Evolutionary conservation across 2,797 vertebrate species (phyloP).

Genomic region (Columba guinea): DNA sequence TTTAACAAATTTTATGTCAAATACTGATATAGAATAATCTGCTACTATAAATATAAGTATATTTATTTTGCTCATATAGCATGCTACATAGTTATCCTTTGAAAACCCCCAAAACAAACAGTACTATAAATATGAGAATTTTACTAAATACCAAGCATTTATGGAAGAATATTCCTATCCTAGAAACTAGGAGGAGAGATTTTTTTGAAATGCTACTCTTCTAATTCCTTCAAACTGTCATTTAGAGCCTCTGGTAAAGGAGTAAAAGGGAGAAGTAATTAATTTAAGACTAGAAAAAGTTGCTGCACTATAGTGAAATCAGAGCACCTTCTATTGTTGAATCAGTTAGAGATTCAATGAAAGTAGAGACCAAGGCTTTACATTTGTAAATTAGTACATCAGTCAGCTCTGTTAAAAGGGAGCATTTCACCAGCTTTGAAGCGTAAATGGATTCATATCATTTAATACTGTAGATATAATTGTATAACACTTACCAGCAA

Average conservation of each 20-base stretch:
- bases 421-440: slow-evolving; percentile 67
- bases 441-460: slow-evolving; percentile 70
- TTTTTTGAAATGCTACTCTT: slow-evolving; percentile 33
- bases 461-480: slow-evolving; percentile 68
- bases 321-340: slow-evolving; percentile 70
- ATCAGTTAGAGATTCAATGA: slow-evolving; percentile 55
- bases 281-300: slow-evolving; percentile 70
- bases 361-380: slow-evolving; percentile 55
- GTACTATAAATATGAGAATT: background rate
- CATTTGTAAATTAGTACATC: slow-evolving; percentile 74
- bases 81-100: background rate
- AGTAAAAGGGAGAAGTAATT: slow-evolving; percentile 66
- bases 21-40: slow-evolving; percentile 5
- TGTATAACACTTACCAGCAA: slow-evolving; percentile 79
- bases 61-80: slow-evolving; percentile 39
- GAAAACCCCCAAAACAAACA: background rate
- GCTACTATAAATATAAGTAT: background rate
- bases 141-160: background rate
- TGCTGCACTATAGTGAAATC: slow-evolving; percentile 63
- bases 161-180: slow-evolving; percentile 31
- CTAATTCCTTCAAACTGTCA: slow-evolving; percentile 65
- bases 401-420: slow-evolving; percentile 64
- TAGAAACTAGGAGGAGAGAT: slow-evolving; percentile 36
- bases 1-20: slow-evolving; percentile 56
- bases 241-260: slow-evolving; percentile 59